Evolutionary conservation across 2,888 invertebrate species (phyloP).

Genomic region (Galeruca laticollis): DNA sequence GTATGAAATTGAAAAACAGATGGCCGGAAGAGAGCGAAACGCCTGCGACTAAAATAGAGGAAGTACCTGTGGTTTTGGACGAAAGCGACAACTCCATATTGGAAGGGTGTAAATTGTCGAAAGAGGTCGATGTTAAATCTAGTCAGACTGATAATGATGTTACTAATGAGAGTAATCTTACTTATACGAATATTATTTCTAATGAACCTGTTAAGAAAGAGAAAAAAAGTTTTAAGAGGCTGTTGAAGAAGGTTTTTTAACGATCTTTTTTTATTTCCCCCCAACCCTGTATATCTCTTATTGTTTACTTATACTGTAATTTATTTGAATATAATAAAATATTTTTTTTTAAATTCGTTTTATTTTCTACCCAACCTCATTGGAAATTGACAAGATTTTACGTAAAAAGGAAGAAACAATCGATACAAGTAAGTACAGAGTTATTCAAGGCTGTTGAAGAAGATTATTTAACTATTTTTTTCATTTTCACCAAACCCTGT

Average conservation of each 20-base stretch:
- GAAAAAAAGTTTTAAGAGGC: slow-evolving; percentile 79
- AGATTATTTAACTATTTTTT: slow-evolving; percentile 72
- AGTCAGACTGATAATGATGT: slow-evolving; percentile 28
- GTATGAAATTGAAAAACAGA: slow-evolving; percentile 39
- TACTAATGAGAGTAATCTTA: slow-evolving; percentile 15
- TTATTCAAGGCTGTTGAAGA: slow-evolving; percentile 83
- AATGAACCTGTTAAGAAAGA: slow-evolving; percentile 67
- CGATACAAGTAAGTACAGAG: no score
- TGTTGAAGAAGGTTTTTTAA: slow-evolving; percentile 82
- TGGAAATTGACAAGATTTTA: not conserved
- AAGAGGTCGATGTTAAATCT: slow-evolving; percentile 44
- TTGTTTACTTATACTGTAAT: slow-evolving; percentile 14
- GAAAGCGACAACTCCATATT: slow-evolving; percentile 63
- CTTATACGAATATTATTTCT: slow-evolving; percentile 49
- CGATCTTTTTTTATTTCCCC: slow-evolving; percentile 4
- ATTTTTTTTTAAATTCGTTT: slow-evolving; percentile 3
- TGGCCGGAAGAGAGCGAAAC: slow-evolving; percentile 28
- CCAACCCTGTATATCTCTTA: not conserved
- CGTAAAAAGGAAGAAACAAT: no score
- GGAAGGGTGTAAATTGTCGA: slow-evolving; percentile 56
- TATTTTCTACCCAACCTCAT: not conserved
- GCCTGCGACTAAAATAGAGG: slow-evolving; percentile 49
- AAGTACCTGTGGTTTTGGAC: slow-evolving; percentile 62
- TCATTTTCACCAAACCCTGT: not conserved
- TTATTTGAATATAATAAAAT: slow-evolving; percentile 23